phyloP scores from a whole-genome alignment of 2,797 vertebrate genomes.

The Salmo trutta region DNA sequence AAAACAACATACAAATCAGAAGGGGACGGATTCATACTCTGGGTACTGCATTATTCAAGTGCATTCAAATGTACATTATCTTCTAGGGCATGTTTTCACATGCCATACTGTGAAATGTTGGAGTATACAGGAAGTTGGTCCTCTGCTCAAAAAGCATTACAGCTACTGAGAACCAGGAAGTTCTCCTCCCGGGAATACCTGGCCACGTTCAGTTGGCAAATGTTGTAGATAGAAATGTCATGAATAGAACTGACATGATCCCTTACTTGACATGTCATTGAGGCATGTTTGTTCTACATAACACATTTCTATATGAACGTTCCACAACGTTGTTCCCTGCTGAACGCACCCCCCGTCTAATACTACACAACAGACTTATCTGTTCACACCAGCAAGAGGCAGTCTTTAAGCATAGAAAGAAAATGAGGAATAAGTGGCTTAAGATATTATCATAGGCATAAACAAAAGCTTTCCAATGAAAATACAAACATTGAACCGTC shows the following conservation, averaged over 20 bases:
- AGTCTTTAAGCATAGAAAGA: neutral
- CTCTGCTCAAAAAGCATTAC: neutral
- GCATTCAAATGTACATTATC: constrained; percentile 33
- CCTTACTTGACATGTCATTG: too few species aligned
- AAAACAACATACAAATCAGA: neutral
- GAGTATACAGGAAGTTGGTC: neutral
- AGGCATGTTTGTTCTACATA: too few species aligned
- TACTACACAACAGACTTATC: neutral
- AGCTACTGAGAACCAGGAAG: neutral
- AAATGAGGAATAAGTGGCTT: neutral
- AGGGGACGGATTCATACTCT: neutral
- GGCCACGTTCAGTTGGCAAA: too few species aligned
- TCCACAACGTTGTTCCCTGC: too few species aligned
- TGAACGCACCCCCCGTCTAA: too few species aligned
- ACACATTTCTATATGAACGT: too few species aligned
- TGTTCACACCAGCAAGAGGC: neutral
- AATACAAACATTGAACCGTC: constrained; percentile 24
- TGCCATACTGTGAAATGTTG: constrained; percentile 1
- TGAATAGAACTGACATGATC: too few species aligned
- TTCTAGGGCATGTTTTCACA: neutral
- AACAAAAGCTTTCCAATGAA: constrained; percentile 27
- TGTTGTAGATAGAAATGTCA: too few species aligned
- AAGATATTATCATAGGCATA: neutral
- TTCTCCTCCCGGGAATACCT: too few species aligned
- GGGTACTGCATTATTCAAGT: constrained; percentile 37